These are phyloP conservation scores for Rhingia rostrata DNA, from an alignment of 2,888 invertebrate genomes.

Conservation along the genomic window DNA sequence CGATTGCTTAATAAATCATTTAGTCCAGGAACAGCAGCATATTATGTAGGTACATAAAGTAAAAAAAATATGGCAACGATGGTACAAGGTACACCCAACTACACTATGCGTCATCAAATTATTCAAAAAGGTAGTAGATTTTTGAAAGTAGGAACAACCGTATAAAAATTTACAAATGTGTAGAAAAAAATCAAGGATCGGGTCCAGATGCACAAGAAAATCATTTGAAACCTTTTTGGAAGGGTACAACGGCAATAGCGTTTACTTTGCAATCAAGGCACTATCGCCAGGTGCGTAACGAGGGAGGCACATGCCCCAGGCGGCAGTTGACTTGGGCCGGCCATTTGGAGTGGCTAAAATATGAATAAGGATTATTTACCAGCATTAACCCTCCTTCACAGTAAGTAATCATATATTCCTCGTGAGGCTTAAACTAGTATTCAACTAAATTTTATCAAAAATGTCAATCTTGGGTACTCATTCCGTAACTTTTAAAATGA, in stretches of 20 bases:
- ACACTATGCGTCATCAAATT: slow-evolving; percentile 33
- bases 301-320: too few relatives aligned
- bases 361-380: too few relatives aligned
- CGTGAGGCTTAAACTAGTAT: too few relatives aligned
- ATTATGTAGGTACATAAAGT: slow-evolving; percentile 78
- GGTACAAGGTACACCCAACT: slow-evolving; percentile 40
- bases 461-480: too few relatives aligned
- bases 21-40: slow-evolving; percentile 81
- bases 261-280: slow-evolving; percentile 84
- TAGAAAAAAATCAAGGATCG: slow-evolving; percentile 79
- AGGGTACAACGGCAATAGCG: slow-evolving; percentile 81
- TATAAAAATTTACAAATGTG: background rate
- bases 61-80: slow-evolving; percentile 78
- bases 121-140: slow-evolving; percentile 18
- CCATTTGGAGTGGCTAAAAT: too few relatives aligned
- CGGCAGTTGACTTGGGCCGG: too few relatives aligned
- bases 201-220: slow-evolving; percentile 80
- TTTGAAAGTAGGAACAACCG: background rate
- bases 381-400: too few relatives aligned
- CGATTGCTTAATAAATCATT: slow-evolving; percentile 58
- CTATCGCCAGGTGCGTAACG: too few relatives aligned
- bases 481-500: too few relatives aligned
- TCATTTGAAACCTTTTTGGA: slow-evolving; percentile 77
- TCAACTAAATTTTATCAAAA: too few relatives aligned
- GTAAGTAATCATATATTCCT: too few relatives aligned